Base-by-base conservation (phyloP, 37 sponge, comb jelly and placozoan genomes). In the Spongilla lacustris region DNA sequence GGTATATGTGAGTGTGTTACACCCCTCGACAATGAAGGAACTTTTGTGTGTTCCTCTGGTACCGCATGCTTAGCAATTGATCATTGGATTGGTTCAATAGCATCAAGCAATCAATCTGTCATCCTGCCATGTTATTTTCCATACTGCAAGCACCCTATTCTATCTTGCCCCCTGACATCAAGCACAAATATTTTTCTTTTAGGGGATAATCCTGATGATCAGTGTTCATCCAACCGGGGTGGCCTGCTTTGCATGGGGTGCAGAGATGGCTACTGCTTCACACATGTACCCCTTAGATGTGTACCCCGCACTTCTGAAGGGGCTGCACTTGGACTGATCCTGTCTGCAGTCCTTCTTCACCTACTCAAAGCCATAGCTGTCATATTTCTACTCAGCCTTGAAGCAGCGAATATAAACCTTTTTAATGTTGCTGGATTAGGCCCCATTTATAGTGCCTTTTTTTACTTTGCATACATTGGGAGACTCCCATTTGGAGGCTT, bases 211-310 rank as follows among this genome's bases (percentile, higher is more conserved):
- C 80, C 26, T 22, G 67, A 79, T 24, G 67, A 50, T 24, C 67
- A 50, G 24, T 79, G 80, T 30, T 25, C 25, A 10, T 28, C 50
- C 14, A 50, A 79, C 19, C 68, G 66, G 12, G 80, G 80, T 21
- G 80, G 80, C 13, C 28, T 26, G 27, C 50, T 79, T 3, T 79
- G 80, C 36, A 66, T 5, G 14, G 66, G 66, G 13, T 79, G 80
- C 66, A 79, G 80, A 11, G 50, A 48, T 29, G 80, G 66, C 29
- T 19, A 48, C 36, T n/a, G 66, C 27, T 58, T 48, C 28, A 79
- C 80, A 50, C 66, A 66, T 25, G 9, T 11, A 23, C 67, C 37
- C 11, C 14, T 11, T 1, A 79, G 24, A 17, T 79, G 80, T 28
- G 21, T 50, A 32, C 14, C 37, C 0, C 34, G 34, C 11, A 27